Percentiles rank a stretch among this genome's conserved stretches.
Evolutionary conservation across 2,797 vertebrate species (phyloP).

Genomic region (Peromyscus aztecus): DNA sequence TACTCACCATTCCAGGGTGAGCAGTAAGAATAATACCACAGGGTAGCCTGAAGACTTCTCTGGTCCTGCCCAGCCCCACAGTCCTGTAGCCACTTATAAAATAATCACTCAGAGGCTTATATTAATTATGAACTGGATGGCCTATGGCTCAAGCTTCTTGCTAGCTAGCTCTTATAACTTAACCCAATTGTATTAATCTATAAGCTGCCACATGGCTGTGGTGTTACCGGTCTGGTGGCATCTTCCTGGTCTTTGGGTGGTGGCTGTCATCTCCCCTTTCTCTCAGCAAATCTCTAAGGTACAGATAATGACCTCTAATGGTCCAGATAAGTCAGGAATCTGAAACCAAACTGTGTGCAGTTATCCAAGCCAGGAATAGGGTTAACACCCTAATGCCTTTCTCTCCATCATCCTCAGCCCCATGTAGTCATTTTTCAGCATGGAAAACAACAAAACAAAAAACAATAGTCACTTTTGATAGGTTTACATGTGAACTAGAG

Average conservation of each 20-base stretch:
- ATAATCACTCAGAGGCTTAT: no score
- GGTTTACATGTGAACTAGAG: conserved; percentile 42
- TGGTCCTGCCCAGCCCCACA: no score
- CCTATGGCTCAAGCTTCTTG: no score
- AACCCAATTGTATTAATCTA: no score
- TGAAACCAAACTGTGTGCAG: neutral
- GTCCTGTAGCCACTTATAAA: no score
- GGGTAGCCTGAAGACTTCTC: no score
- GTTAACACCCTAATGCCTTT: neutral
- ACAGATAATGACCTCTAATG: conserved; percentile 64
- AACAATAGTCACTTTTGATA: conserved; percentile 29
- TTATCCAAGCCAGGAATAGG: neutral
- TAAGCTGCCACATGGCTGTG: no score
- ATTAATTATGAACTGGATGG: no score
- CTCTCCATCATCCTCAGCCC: neutral
- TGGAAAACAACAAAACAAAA: conserved; percentile 10
- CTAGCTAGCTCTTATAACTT: no score
- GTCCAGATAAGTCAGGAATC: conserved; percentile 46
- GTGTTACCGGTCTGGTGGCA: no score
- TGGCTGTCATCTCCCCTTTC: neutral
- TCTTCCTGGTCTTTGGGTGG: no score
- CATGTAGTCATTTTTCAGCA: conserved; percentile 39
- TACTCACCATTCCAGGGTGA: neutral
- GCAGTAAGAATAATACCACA: conserved; percentile 1
- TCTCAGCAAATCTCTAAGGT: conserved; percentile 64